Percentiles rank a stretch among this genome's conserved stretches.
Conservation (phyloP, 2,888 invertebrate genomes). For the Melikaiella ostensackeni region DNA sequence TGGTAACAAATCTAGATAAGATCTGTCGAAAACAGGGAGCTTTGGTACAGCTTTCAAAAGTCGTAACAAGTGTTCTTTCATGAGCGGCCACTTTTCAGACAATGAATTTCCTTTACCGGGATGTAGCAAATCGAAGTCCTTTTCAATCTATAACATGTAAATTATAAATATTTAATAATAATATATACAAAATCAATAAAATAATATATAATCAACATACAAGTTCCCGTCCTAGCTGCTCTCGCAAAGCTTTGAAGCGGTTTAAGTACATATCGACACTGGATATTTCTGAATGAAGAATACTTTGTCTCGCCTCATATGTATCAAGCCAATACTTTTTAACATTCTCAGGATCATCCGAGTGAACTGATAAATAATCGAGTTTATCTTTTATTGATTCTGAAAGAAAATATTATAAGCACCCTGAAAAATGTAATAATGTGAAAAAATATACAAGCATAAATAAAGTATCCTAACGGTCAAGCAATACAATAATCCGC, state of each 20-base stretch:
- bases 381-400: not conserved
- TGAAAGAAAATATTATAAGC: not conserved
- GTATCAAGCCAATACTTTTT: not conserved
- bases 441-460: not conserved
- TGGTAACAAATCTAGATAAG: too few species aligned
- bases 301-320: not conserved
- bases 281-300: not conserved
- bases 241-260: constrained; percentile 8
- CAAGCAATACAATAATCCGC: not conserved
- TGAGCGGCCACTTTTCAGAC: not conserved
- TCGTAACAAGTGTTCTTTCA: not conserved
- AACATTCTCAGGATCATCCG: not conserved
- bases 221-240: not conserved
- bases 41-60: not conserved
- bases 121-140: not conserved
- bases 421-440: too few species aligned
- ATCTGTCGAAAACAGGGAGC: too few species aligned
- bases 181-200: not conserved
- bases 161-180: not conserved
- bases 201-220: not conserved
- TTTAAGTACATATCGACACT: not conserved
- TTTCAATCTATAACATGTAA: not conserved
- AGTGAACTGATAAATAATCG: not conserved
- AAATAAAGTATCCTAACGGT: not conserved
- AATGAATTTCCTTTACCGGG: not conserved